Evolutionary conservation across 2,797 vertebrate genomes (phyloP), one percentile per base, ranked within the genome.

Genomic region (Tokudaia tokunoshimensis): DNA sequence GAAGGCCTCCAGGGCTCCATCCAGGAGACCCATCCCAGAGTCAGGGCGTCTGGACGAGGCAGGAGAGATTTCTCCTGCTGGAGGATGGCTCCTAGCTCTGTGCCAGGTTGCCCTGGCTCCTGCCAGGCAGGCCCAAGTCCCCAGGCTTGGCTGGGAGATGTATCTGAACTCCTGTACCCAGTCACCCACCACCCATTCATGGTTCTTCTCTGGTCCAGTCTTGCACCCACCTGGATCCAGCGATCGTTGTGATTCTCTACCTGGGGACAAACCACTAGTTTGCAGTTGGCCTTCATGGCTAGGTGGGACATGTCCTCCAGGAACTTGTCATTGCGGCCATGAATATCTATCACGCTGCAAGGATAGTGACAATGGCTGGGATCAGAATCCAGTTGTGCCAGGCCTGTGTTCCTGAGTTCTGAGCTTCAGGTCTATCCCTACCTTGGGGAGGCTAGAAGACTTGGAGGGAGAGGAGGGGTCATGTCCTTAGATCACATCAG

Each of bases 181-280:
- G 34, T 17, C 11, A 10, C 37, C 63, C 26, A 3, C 20, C 89
- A 12, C 20, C 72, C 29, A 22, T 19, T 24, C n/a, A 41, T 37
- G 0, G 65, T 15, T 47, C 26, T 57, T 34, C 34, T 55, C 34
- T n/a, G 65, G 14, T 11, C 8, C 63, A 15, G 19, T 29, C 29
- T n/a, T 0, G 0, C 1, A 0, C 94, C 86, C 92, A 99, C 99
- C 99, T 99, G 99, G 97, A 99, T 99, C 99, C 99, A 99, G 93
- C 99, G 99, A 97, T 99, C 99, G 2, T 98, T 98, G 85, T 98
- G 97, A 94, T 99, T 99, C 87, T 98, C 80, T 22, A 96, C 96
- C 95, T 94, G 74, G 0, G 98, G 26, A 81, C 98, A 99, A 84
- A 99, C 26, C 14, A 96, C 98, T 37, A 99, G 97, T 92, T 99